These are phyloP conservation scores for Neolamprologus ventralis DNA, from an alignment of 2,113 vertebrate species.

Conservation along the genomic window DNA sequence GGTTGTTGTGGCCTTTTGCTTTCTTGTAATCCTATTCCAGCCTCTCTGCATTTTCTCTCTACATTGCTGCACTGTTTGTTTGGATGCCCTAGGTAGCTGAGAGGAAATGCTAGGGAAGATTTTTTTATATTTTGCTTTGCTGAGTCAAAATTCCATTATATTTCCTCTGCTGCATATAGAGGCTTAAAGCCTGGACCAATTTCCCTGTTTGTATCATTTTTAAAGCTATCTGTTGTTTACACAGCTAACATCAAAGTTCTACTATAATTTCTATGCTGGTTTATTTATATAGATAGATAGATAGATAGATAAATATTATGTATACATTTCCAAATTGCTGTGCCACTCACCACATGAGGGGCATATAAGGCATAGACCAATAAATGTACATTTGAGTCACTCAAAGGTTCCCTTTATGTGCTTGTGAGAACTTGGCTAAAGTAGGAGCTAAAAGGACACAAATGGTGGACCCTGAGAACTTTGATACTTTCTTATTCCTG, in stretches of 20 bases:
- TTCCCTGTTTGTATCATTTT: not conserved
- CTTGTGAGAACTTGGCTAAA: not conserved
- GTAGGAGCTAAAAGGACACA: not conserved
- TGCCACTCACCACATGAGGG: not conserved
- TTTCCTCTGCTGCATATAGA: not conserved
- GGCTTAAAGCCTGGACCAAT: not conserved
- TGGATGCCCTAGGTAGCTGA: not conserved
- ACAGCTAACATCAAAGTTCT: not conserved
- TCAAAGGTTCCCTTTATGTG: not conserved
- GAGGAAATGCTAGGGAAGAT: not conserved
- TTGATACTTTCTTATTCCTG: not conserved
- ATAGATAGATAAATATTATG: not conserved
- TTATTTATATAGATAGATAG: not conserved
- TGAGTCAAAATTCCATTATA: not conserved
- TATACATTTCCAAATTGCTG: not conserved
- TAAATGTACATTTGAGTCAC: not conserved
- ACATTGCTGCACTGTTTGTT: not conserved
- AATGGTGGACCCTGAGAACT: not conserved
- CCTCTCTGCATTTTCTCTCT: not conserved
- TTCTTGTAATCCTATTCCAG: not conserved
- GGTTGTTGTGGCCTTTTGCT: not conserved
- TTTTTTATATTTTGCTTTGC: not conserved
- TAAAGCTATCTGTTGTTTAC: not conserved
- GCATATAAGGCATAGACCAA: not conserved
- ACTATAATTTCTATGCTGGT: not conserved